Evolutionary conservation across 2,113 vertebrate species (phyloP), one percentile per base, ranked within the genome.

Genomic region (Phaethon lepturus): DNA sequence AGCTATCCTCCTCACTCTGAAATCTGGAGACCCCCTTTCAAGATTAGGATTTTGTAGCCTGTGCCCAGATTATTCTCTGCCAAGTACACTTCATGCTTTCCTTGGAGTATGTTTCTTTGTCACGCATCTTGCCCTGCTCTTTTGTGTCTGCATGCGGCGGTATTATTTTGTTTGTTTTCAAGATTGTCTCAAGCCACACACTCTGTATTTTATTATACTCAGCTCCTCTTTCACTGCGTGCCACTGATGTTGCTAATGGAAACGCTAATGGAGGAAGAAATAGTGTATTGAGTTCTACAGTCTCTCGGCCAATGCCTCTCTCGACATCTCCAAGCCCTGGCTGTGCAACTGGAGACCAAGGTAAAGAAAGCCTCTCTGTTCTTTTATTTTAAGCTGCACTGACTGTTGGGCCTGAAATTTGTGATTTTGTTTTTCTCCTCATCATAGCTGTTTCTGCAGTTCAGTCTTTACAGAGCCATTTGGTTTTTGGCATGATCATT

Each of bases 261-360:
- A 98, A 99, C 59, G 47, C 95, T 85, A 97, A 96, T 88, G 99
- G 98, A 88, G 98, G 98, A 40, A 98, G 98, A 83, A 97, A 97
- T 66, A 97, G 93, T 11, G 52, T 98, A 20, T 96, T 99, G 84
- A 99, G 98, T 97, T 98, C 99, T 52, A 96, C 98, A 33, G 98
- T 98, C 22, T 97, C 98, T 73, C 97, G 96, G n/a, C 97, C 99
- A 56, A 86, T 98, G 40, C 97, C 98, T 93, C 99, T 98, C 58
- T 96, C 97, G 0, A 95, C 98, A 45, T 98, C 98, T 66, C 98
- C 98, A 81, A 97, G 98, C 94, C 98, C 98, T 77, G 98, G 98
- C 66, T 99, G 98, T 96, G 97, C 98, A 81, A 87, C 98, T 82
- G 86, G 98, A 83, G 99, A 99, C 80, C 98, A 98, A 97, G 99